phyloP scores from a whole-genome alignment of 1,140 invertebrate species.

The Drosophila lacteicornis region DNA sequence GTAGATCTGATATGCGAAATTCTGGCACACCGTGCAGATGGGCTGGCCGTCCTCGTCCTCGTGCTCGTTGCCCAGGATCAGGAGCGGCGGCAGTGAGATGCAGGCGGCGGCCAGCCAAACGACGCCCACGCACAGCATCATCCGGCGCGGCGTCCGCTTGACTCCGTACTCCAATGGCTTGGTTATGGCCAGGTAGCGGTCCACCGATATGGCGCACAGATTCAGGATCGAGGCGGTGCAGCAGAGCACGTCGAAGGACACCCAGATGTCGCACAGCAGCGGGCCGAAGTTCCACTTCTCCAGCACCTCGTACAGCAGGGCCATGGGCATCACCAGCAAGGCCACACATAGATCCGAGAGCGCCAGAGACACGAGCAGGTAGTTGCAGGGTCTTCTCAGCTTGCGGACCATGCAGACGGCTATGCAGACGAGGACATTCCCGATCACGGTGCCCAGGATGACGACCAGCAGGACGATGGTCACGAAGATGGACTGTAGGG shows the following conservation, averaged over 20 bases:
- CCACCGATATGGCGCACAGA: slow-evolving; percentile 95
- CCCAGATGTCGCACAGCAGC: slow-evolving; percentile 94
- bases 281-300: slow-evolving; percentile 94
- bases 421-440: slow-evolving; percentile 95
- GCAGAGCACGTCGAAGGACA: slow-evolving; percentile 92
- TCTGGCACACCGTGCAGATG: slow-evolving; percentile 93
- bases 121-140: slow-evolving; percentile 93
- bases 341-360: slow-evolving; percentile 94
- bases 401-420: slow-evolving; percentile 95
- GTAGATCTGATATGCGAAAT: slow-evolving; percentile 95
- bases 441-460: slow-evolving; percentile 92
- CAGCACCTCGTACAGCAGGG: slow-evolving; percentile 91
- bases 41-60: slow-evolving; percentile 86
- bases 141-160: slow-evolving; percentile 92
- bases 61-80: slow-evolving; percentile 95
- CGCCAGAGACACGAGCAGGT: slow-evolving; percentile 95
- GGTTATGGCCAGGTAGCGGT: slow-evolving; percentile 95
- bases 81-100: slow-evolving; percentile 94
- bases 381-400: slow-evolving; percentile 93
- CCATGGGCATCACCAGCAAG: slow-evolving; percentile 94
- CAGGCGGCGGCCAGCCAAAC: slow-evolving; percentile 96
- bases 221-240: slow-evolving; percentile 96
- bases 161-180: slow-evolving; percentile 95
- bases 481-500: slow-evolving; percentile 88
- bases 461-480: slow-evolving; percentile 90